Evolutionary conservation across 2,888 invertebrate genomes (phyloP), one percentile per base, ranked within the genome.

Genomic region (Octodonta nipae): DNA sequence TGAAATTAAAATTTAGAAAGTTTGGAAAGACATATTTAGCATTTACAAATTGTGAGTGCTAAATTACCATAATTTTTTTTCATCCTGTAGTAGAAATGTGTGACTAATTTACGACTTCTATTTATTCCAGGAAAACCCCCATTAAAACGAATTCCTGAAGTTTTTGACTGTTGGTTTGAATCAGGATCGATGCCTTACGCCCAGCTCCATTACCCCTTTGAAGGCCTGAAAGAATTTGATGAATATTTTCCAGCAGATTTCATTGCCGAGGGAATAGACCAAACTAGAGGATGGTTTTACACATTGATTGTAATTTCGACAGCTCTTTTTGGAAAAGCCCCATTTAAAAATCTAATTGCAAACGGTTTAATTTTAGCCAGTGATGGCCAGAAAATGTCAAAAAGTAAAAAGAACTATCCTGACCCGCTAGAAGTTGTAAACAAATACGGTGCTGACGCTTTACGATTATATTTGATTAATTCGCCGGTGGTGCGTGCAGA

Each of bases 111-210:
- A n/a, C n/a, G n/a, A n/a, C n/a, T 4, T 11, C 3, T 22, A 2
- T 3, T 28, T 31, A 17, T 36, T 33, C 8, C 20, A 40, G 40
- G 54, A 40, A 73, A 78, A 35, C 87, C 91, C 3, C 83, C 85
- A 7, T 63, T 99, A 15, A 75, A 70, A 40, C 73, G 98, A 33
- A 78, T 98, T 3, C 56, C 79, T 1, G 93, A 96, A 63, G 96
- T 99, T 0, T 99, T 99, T 63, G 98, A 99, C 62, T 99, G 98
- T 58, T 99, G 98, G 98, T 99, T 99, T 64, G 98, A 99, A 60
- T 93, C 93, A 1, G 96, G 98, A 3, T 89, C 92, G 12, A 98
- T 98, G 98, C 98, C 98, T 0, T 98, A 93, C 54, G 96, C 92
- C 1, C 92, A 93, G 58, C 72, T 77, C 47, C 93, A 95, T 63